These are phyloP conservation scores for Suncus etruscus DNA, from an alignment of 2,113 vertebrate species.

Conservation along the genomic window DNA sequence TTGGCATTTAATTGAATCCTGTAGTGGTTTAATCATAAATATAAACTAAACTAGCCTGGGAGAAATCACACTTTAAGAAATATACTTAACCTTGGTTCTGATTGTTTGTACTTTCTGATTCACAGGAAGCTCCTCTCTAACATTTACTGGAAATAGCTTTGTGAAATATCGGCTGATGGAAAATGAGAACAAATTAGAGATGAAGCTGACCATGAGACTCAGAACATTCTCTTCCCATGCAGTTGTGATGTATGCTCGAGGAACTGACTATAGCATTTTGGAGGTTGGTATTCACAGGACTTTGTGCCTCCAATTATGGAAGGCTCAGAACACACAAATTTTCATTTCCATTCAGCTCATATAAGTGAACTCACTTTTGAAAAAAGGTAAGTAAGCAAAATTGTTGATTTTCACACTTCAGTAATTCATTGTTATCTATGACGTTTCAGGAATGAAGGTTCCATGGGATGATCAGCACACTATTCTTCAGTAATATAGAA, in stretches of 20 bases:
- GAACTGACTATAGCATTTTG: slow-evolving; percentile 98
- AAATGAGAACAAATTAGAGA: slow-evolving; percentile 97
- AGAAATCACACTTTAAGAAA: neutral
- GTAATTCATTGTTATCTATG: neutral
- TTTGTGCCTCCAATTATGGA: neutral
- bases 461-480: neutral
- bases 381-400: neutral
- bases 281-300: slow-evolving; percentile 87
- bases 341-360: neutral
- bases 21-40: slow-evolving; percentile 2
- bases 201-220: slow-evolving; percentile 95
- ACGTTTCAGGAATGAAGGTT: neutral
- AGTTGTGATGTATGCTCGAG: slow-evolving; percentile 97
- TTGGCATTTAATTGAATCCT: neutral
- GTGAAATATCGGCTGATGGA: slow-evolving; percentile 96
- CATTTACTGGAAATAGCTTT: slow-evolving; percentile 95
- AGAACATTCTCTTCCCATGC: slow-evolving; percentile 94
- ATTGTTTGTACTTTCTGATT: slow-evolving; percentile 57
- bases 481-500: neutral
- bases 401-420: neutral
- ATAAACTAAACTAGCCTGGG: neutral
- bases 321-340: neutral
- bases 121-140: slow-evolving; percentile 90
- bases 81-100: slow-evolving; percentile 51
- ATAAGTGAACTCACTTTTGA: neutral